Evolutionary conservation across 2,797 vertebrate species (phyloP).

Genomic region (Bryconaethiops microstoma): DNA sequence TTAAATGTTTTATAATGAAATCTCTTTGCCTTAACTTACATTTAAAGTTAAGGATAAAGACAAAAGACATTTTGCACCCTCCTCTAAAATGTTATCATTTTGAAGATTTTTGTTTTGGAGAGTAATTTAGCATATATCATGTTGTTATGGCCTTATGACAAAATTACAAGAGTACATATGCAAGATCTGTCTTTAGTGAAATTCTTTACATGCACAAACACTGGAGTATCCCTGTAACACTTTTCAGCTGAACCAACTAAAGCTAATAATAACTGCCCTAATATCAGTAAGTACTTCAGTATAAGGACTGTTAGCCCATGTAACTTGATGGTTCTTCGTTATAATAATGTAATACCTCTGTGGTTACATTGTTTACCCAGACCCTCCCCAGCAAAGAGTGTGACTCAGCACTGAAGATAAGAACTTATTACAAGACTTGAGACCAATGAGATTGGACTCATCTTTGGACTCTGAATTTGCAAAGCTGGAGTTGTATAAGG

Average conservation of each 20-base stretch:
- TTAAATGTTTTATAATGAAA: too few relatives aligned
- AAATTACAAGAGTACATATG: too few relatives aligned
- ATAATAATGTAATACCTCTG: neutral
- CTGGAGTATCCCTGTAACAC: too few relatives aligned
- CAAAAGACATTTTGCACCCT: too few relatives aligned
- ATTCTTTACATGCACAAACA: too few relatives aligned
- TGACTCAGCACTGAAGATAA: conserved; percentile 24
- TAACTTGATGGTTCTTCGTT: neutral
- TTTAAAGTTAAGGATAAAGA: too few relatives aligned
- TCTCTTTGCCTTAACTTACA: too few relatives aligned
- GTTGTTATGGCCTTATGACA: too few relatives aligned
- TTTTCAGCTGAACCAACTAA: too few relatives aligned
- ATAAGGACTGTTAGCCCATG: neutral
- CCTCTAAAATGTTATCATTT: too few relatives aligned
- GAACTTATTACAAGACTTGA: neutral
- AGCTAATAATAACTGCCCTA: neutral
- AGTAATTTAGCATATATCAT: neutral
- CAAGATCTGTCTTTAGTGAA: too few relatives aligned
- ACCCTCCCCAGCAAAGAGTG: neutral
- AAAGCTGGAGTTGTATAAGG: neutral
- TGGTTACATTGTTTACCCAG: neutral
- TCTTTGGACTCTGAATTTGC: neutral
- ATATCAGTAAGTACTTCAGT: neutral
- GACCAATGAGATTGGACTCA: neutral
- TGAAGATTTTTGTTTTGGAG: too few relatives aligned